Evolutionary conservation across 2,797 vertebrate genomes (phyloP).

Genomic region (Danio tinwini): DNA sequence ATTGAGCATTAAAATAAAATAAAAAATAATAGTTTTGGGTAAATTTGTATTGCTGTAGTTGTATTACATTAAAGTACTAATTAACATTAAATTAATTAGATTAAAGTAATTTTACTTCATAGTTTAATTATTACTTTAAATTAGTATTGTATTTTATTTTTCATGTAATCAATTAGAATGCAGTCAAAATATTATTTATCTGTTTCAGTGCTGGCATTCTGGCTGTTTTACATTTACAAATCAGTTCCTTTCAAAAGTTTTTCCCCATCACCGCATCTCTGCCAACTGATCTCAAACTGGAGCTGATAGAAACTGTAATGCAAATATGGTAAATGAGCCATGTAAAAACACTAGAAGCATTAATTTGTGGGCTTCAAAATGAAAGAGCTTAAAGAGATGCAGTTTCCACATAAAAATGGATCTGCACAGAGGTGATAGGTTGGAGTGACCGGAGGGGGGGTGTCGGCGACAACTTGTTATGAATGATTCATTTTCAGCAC

Average conservation of each 20-base stretch:
- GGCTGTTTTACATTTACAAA: neutral
- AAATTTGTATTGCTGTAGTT: too few relatives aligned
- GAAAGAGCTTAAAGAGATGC: constrained; percentile 30
- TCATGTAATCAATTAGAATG: neutral
- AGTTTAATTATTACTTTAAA: too few relatives aligned
- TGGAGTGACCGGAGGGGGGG: constrained; percentile 28
- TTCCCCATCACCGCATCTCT: neutral
- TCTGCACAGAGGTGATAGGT: constrained; percentile 14
- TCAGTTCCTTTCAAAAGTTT: neutral
- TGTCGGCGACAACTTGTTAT: constrained; percentile 24
- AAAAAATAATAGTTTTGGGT: too few relatives aligned
- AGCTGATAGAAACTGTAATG: constrained; percentile 27
- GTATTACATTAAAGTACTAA: too few relatives aligned
- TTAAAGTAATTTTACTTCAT: too few relatives aligned
- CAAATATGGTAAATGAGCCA: constrained; percentile 27
- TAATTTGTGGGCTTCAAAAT: constrained; percentile 24
- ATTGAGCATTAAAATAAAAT: too few relatives aligned
- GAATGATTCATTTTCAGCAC: constrained; percentile 38
- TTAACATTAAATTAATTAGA: too few relatives aligned
- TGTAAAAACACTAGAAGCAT: constrained; percentile 20
- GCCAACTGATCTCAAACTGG: constrained; percentile 1
- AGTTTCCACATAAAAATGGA: constrained; percentile 14
- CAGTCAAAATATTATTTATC: neutral
- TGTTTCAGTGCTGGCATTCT: neutral
- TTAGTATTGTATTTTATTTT: too few relatives aligned